Percentiles rank a stretch among this genome's conserved stretches.
Evolutionary conservation across 2,888 invertebrate species (phyloP).

Genomic region (Drosophila lutescens): DNA sequence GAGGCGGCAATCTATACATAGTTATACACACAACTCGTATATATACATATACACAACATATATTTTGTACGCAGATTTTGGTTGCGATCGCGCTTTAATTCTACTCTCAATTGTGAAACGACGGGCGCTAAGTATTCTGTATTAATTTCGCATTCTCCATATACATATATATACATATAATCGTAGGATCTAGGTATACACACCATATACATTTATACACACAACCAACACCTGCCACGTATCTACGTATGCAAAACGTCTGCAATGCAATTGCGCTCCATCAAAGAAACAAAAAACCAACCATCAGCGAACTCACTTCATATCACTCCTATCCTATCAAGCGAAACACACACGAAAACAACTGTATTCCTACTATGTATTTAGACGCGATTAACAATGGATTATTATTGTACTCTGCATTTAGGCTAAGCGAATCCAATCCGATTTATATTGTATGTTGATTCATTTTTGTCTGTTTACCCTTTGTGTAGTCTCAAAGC

Average conservation of each 20-base stretch:
- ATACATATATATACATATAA: constrained; percentile 34
- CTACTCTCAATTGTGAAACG: constrained; percentile 54
- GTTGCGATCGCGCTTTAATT: constrained; percentile 61
- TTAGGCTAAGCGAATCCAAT: constrained; percentile 32
- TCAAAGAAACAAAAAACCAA: constrained; percentile 12
- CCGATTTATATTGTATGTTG: constrained; percentile 40
- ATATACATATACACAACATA: constrained; percentile 50
- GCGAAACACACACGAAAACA: constrained; percentile 50
- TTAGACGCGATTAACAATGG: constrained; percentile 60
- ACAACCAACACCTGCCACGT: constrained; percentile 16
- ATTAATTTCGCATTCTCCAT: constrained; percentile 60
- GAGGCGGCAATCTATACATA: constrained; percentile 29
- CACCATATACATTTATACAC: constrained; percentile 25
- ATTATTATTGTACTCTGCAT: constrained; percentile 38
- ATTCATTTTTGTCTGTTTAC: constrained; percentile 35
- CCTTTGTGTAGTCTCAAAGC: constrained; percentile 15
- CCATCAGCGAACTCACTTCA: constrained; percentile 45
- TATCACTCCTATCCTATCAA: constrained; percentile 73
- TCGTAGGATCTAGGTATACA: constrained; percentile 14
- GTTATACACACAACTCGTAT: constrained; percentile 27
- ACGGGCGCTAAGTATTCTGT: constrained; percentile 63
- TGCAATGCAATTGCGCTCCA: constrained; percentile 44
- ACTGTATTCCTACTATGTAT: constrained; percentile 75
- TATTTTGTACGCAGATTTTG: constrained; percentile 69
- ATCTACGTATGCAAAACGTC: constrained; percentile 22